phyloP scores from a whole-genome alignment of 2,888 invertebrate genomes.

The Aleiodes testaceus region DNA sequence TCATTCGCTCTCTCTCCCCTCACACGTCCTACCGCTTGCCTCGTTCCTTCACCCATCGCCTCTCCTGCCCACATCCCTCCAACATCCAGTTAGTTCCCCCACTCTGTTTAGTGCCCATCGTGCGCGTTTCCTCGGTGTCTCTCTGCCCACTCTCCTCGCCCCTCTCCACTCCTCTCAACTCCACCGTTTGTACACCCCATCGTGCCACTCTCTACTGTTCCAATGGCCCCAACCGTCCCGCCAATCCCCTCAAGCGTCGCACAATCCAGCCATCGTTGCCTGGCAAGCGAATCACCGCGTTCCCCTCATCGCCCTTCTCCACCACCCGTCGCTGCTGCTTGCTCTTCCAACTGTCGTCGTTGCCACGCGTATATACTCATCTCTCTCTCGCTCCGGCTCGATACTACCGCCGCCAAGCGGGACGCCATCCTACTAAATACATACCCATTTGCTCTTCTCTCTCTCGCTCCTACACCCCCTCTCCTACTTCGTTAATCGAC shows the following conservation, averaged over 20 bases:
- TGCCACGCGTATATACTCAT: slow-evolving; percentile 51
- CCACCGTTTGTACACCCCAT: slow-evolving; percentile 26
- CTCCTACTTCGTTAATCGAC: slow-evolving; percentile 51
- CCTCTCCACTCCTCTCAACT: slow-evolving; percentile 37
- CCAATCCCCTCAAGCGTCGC: slow-evolving; percentile 52
- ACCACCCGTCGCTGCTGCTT: slow-evolving; percentile 48
- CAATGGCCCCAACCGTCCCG: slow-evolving; percentile 35
- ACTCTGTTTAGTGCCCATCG: slow-evolving; percentile 51
- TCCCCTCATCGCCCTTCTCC: slow-evolving; percentile 47
- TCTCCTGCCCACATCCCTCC: slow-evolving; percentile 49
- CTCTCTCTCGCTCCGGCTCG: slow-evolving; percentile 39
- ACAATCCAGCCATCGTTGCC: slow-evolving; percentile 47
- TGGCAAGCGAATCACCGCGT: slow-evolving; percentile 55
- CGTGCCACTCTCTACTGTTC: slow-evolving; percentile 31
- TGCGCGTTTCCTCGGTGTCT: slow-evolving; percentile 52
- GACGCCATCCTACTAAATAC: slow-evolving; percentile 54
- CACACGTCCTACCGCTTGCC: slow-evolving; percentile 42
- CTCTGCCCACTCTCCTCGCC: slow-evolving; percentile 45
- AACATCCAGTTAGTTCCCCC: slow-evolving; percentile 50
- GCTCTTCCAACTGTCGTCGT: slow-evolving; percentile 36
- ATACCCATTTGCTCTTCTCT: slow-evolving; percentile 35
- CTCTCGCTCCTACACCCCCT: slow-evolving; percentile 44
- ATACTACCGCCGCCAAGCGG: slow-evolving; percentile 59
- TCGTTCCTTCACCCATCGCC: slow-evolving; percentile 29
- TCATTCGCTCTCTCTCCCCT: slow-evolving; percentile 48